Base-by-base conservation (phyloP, 1,140 invertebrate species). In the Drosophila saltans region DNA sequence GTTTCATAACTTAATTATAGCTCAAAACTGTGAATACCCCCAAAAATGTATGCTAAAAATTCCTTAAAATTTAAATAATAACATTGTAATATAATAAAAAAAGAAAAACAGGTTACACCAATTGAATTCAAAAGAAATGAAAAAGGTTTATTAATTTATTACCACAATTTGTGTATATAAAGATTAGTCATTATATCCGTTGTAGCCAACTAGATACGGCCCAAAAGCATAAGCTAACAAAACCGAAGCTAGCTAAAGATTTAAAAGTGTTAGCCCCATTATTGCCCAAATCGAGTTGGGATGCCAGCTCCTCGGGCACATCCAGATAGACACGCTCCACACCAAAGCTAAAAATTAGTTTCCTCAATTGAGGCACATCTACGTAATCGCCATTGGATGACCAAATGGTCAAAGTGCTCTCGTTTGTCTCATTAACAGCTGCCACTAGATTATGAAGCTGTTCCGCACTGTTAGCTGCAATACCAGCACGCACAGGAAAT, bases 401-500 rank as follows among this genome's bases (percentile, higher is more conserved):
- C 96, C 96, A 97, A 55, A 97, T 93, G 0, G 96, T 97, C 43
- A 97, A 90, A 0, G 95, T 96, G 43, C 90, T 63, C 3, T 92
- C 90, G 48, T 91, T 91, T 0, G 84, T 89, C 4, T 48, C 63
- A 63, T 89, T 81, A 0, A 92, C 77, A 1, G 85, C 73, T 21
- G 64, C 57, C 2, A 91, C 75, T 26, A 96, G 92, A 11, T 90
- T 85, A 26, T 94, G 80, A 2, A 97, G 82, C 1, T 93, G 90
- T 0, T 93, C 81, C 41, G 92, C 85, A 43, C 96, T 96, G 70
- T 96, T 94, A 0, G 95, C 95, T 0, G 96, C 95, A 24, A 96
- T 91, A 41, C 95, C 95, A 26, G 97, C 96, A 68, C 97, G 93
- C 21, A 98, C 95, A 0, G 97, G 95, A 88, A 97, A 98, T 2